Percentiles rank a stretch among this genome's conserved stretches.
These are phyloP conservation scores for Tolmerus cingulatus DNA, from an alignment of 2,888 invertebrate species.

Conservation along the genomic window DNA sequence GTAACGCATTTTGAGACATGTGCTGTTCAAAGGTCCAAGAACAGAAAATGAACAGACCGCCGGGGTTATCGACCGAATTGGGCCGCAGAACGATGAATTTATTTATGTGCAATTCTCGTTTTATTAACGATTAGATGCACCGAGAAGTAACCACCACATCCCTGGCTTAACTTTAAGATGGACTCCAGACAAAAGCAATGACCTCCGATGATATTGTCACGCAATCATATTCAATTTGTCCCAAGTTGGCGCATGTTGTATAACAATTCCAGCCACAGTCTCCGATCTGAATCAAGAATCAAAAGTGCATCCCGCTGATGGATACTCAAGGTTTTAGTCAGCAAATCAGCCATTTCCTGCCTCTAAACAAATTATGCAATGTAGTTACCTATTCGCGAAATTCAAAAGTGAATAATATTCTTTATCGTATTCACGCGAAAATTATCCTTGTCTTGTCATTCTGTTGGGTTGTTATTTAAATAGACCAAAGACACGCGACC, in stretches of 20 bases:
- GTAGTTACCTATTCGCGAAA: neutral
- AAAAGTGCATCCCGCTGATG: neutral
- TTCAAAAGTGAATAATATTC: neutral
- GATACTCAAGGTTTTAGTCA: neutral
- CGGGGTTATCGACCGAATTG: neutral
- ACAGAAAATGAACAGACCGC: neutral
- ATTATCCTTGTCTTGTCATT: neutral
- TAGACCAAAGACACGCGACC: neutral
- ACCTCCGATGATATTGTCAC: neutral
- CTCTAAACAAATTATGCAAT: neutral
- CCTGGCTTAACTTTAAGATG: neutral
- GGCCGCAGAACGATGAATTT: neutral
- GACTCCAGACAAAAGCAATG: neutral
- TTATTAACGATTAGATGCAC: neutral
- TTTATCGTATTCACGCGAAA: neutral
- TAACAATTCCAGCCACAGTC: neutral
- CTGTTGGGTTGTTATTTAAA: neutral
- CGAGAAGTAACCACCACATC: neutral
- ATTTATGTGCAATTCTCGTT: neutral
- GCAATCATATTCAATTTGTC: neutral
- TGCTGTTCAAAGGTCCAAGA: neutral
- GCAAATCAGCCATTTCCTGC: neutral
- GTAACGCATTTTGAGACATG: neutral
- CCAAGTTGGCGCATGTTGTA: neutral
- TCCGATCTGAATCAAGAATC: neutral